A percentile compares a stretch with the other conserved stretches of the same genome.
Evolutionary conservation across 2,888 invertebrate species (phyloP).

Genomic region (Oligia strigilis): DNA sequence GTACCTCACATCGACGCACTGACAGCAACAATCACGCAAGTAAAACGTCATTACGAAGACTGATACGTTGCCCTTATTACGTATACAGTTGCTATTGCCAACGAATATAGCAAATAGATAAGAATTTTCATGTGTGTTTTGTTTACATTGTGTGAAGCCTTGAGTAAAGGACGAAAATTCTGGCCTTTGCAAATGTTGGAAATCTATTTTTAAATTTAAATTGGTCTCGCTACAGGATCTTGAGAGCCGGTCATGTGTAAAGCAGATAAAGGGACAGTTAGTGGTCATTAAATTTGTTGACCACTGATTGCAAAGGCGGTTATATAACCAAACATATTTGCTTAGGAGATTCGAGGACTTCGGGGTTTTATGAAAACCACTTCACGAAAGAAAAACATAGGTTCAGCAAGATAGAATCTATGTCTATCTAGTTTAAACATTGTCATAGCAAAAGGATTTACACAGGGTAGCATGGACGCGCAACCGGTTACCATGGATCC

Average conservation of each 20-base stretch:
- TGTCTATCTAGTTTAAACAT: not conserved
- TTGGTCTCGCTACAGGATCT: conserved; percentile 13
- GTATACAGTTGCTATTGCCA: conserved; percentile 66
- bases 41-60: conserved; percentile 85
- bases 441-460: not conserved
- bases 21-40: conserved; percentile 86
- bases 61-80: conserved; percentile 77
- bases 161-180: not conserved
- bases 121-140: conserved; percentile 1
- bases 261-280: conserved; percentile 50
- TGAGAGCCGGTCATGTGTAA: conserved; percentile 33
- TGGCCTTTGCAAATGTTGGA: not conserved
- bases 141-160: not conserved
- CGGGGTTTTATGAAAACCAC: not conserved
- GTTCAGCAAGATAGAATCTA: too few relatives aligned
- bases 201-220: not conserved
- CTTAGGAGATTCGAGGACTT: not conserved
- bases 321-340: not conserved
- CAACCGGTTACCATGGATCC: too few relatives aligned
- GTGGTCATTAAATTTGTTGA: not conserved
- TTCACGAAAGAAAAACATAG: not conserved
- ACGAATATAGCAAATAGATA: not conserved
- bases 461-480: too few relatives aligned
- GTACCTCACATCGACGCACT: conserved; percentile 75
- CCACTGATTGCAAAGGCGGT: not conserved